These are phyloP conservation scores for Horisme vitalbata DNA, from an alignment of 2,888 invertebrate species.

Conservation along the genomic window DNA sequence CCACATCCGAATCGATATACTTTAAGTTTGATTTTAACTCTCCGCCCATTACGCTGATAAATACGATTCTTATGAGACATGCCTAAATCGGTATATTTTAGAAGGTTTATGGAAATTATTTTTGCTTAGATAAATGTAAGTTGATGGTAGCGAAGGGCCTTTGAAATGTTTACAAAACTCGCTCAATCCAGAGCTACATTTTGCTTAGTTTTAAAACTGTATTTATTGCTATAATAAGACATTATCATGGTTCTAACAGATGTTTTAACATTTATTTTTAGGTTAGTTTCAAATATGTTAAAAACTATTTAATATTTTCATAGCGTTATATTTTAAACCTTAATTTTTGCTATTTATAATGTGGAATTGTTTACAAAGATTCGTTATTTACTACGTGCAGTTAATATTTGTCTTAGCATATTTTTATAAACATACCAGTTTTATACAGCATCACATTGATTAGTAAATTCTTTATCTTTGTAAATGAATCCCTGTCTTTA, in stretches of 20 bases:
- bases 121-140: neutral
- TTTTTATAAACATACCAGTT: constrained; percentile 12
- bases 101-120: too few relatives aligned
- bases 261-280: constrained; percentile 51
- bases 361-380: constrained; percentile 17
- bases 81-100: neutral
- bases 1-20: neutral
- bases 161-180: constrained; percentile 38
- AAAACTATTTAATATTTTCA: constrained; percentile 70
- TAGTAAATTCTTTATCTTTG: constrained; percentile 33
- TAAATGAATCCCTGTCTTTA: constrained; percentile 54
- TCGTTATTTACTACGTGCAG: constrained; percentile 13
- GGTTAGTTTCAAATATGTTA: constrained; percentile 59
- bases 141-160: constrained; percentile 1
- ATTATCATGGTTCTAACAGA: constrained; percentile 54
- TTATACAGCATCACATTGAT: constrained; percentile 37
- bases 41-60: constrained; percentile 7
- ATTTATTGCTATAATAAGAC: constrained; percentile 55
- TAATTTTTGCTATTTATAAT: constrained; percentile 21
- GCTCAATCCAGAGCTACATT: constrained; percentile 55
- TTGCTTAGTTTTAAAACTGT: constrained; percentile 55
- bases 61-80: constrained; percentile 3
- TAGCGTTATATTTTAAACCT: constrained; percentile 55
- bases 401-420: constrained; percentile 1
- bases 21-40: constrained; percentile 2